Base-by-base conservation (phyloP, 2,888 invertebrate genomes). In the Acronicta alni region DNA sequence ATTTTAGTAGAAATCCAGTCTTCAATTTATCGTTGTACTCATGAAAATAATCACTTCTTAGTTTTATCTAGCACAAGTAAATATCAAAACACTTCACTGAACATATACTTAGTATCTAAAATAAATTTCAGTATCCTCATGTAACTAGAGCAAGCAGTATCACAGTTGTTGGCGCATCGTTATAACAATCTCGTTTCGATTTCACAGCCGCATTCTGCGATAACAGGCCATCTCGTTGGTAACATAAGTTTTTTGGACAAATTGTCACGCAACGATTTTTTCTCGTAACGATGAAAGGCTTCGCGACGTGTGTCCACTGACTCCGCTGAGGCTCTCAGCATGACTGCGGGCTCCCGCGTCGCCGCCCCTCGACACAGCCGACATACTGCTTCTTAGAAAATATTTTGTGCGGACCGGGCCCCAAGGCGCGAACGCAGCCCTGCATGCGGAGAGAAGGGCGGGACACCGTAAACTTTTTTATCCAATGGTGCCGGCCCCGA, bases 331-430 rank as follows among this genome's bases (percentile, higher is more conserved):
- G 83, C 77, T 89, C 94, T 89, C 94, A 94, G 94, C 94, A 94
- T 93, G 94, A 94, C 94, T 94, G 93, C 91, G 89, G 86, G 91
- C 91, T 91, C 93, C 93, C 92, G 92, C 92, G 90, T 87, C 89
- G 93, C 86, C 92, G 91, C 92, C 93, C 93, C 92, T 91, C 87
- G 87, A 78, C 74, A 83, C 86, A 85, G 83, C 91, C 90, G 92
- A 90, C 92, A 91, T 92, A 89, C 91, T 90, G 89, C 89, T 92
- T 89, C 92, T 90, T 89, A 88, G 86, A 87, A 90, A 89, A 89
- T 88, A 87, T 88, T 87, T 86, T 82, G 86, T 86, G 72, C 81
- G 82, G 75, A 80, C 73, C 82, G 80, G 81, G 80, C 69, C 70
- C 81, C 80, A 81, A 90, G 86, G 90, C 89, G 90, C 91, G 83